These are phyloP conservation scores for Catharus fuscescens DNA, from an alignment of 2,113 vertebrate genomes.

Conservation along the genomic window DNA sequence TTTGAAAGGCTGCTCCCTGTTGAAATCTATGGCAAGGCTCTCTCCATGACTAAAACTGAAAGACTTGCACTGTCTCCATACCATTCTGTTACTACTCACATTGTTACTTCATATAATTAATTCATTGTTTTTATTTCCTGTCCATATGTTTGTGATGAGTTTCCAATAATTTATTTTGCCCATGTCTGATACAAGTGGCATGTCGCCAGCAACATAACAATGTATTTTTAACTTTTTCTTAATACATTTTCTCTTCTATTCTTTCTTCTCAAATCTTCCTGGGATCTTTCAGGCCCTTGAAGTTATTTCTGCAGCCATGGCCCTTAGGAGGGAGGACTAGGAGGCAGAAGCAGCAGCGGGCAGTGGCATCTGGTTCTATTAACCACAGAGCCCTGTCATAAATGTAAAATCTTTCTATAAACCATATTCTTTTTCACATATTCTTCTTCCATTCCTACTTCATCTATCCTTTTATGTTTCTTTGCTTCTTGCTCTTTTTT, in stretches of 20 bases:
- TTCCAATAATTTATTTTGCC: background rate
- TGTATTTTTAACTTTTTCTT: background rate
- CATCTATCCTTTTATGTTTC: background rate
- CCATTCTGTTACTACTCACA: background rate
- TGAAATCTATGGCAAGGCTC: background rate
- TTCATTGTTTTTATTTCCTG: background rate
- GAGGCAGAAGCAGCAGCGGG: background rate
- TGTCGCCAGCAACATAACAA: background rate
- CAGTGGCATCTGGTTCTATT: too few relatives aligned
- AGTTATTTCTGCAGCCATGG: background rate
- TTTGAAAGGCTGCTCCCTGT: background rate
- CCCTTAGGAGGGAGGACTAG: background rate
- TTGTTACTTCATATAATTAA: background rate
- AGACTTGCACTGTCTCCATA: background rate
- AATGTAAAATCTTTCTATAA: background rate
- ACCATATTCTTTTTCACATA: background rate
- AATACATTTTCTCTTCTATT: background rate
- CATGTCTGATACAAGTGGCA: background rate
- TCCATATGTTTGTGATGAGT: background rate
- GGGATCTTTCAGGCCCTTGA: background rate
- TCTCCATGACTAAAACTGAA: background rate
- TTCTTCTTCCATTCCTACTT: background rate
- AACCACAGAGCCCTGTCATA: background rate
- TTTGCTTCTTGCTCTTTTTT: background rate
- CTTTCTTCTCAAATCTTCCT: background rate